Evolutionary conservation across 1,140 invertebrate genomes (phyloP), one percentile per base, ranked within the genome.

Genomic region (Zaprionus inermis): DNA sequence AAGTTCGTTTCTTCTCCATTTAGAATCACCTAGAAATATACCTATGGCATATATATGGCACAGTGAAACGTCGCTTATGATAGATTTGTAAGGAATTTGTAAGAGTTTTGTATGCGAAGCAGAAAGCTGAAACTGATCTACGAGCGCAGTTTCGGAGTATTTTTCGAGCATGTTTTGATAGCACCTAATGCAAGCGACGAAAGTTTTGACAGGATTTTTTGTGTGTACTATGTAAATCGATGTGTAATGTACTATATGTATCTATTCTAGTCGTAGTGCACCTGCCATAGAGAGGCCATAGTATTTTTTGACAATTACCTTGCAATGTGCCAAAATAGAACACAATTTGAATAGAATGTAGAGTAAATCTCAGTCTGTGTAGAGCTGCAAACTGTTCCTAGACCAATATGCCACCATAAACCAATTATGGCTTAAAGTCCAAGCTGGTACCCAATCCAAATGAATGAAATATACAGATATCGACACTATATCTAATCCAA

Each of bases 81-180:
- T 79, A 77, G 70, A 76, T 65, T 78, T 78, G 86, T 88, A 83
- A 76, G 80, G 67, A 63, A 78, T 88, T 89, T 88, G 83, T 88
- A 86, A 61, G 79, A 88, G 84, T 55, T 79, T 86, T 88, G 69
- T 67, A 74, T 61, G 76, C 30, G 3, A 44, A 7, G 38, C 68
- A 46, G 14, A 49, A 22, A 63, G 63, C 41, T 44, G 73, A 59
- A 55, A 66, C 28, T 36, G 59, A 28, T 12, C 12, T 46, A 57
- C 56, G 51, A 56, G 34, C 28, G 24, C 34, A 72, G 49, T 59
- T 65, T 57, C 41, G 72, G 64, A 49, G 68, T 88, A 88, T 88
- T 88, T 88, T 88, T 88, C 78, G 80, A 88, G 78, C 63, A 80
- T 41, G 84, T 88, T 89, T 86, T 86, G 77, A 71, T 70, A 59